Conservation (phyloP, 2,888 invertebrate species). For the Cheilosia variabilis region DNA sequence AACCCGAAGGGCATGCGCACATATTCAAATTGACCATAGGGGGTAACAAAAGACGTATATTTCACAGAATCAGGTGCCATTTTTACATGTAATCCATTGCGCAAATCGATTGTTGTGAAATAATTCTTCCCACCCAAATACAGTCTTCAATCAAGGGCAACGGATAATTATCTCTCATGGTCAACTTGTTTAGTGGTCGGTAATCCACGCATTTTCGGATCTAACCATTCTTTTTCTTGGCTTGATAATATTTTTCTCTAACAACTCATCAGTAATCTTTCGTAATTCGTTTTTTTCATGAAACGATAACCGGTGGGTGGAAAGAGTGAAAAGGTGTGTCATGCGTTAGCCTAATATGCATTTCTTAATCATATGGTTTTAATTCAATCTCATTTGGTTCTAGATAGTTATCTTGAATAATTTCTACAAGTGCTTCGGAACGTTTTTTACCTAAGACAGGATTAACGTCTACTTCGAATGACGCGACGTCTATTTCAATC, state of each 20-base stretch:
- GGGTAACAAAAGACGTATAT: conserved; percentile 74
- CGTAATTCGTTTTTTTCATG: conserved; percentile 23
- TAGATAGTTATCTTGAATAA: conserved; percentile 18
- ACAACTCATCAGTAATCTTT: conserved; percentile 51
- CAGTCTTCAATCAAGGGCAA: no score
- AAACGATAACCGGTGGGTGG: conserved; percentile 46
- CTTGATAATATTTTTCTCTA: conserved; percentile 32
- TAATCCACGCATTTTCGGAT: no score
- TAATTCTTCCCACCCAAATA: conserved; percentile 58
- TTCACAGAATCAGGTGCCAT: conserved; percentile 67
- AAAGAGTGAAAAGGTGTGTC: conserved; percentile 36
- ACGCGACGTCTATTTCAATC: no score
- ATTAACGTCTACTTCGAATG: no score
- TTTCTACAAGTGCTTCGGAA: neutral
- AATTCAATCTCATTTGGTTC: neutral
- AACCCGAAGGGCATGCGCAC: conserved; percentile 65
- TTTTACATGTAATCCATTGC: conserved; percentile 70
- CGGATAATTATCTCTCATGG: no score
- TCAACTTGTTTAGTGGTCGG: no score
- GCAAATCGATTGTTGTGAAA: conserved; percentile 68
- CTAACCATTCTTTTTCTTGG: no score
- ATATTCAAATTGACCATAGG: conserved; percentile 69
- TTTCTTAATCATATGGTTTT: conserved; percentile 39
- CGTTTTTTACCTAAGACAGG: conserved; percentile 1
- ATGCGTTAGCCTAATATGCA: conserved; percentile 40